Conservation (phyloP, 2,888 invertebrate species). For the Hirudinaria manillensis region DNA sequence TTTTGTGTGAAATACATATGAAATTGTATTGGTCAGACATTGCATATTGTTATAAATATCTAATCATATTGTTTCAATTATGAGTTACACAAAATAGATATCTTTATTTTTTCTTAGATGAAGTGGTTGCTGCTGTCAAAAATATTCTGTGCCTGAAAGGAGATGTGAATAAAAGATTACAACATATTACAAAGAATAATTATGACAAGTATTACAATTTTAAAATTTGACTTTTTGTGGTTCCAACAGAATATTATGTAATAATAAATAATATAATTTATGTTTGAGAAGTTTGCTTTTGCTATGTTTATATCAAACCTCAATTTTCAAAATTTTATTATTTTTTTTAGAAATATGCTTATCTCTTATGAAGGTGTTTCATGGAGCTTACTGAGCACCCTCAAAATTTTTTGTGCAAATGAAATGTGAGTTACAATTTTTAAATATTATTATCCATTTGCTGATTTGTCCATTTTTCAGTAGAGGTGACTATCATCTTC, state of each 20-base stretch:
- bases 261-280: not conserved
- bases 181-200: not conserved
- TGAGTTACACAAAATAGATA: too few relatives aligned
- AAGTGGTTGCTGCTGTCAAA: not conserved
- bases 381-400: not conserved
- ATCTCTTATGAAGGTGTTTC: not conserved
- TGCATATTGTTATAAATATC: too few relatives aligned
- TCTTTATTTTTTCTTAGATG: not conserved
- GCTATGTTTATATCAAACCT: not conserved
- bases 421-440: slow-evolving; percentile 2
- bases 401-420: not conserved
- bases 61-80: too few relatives aligned
- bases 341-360: slow-evolving; percentile 6
- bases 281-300: not conserved
- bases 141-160: not conserved
- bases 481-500: not conserved
- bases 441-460: not conserved
- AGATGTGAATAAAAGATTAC: not conserved
- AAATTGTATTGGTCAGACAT: too few relatives aligned
- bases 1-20: too few relatives aligned
- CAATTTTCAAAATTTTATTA: not conserved
- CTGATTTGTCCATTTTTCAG: not conserved
- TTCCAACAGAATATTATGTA: not conserved
- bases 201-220: not conserved
- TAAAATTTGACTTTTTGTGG: not conserved